Percentiles rank a stretch among this genome's conserved stretches.
Evolutionary conservation across 2,888 invertebrate species (phyloP).

Genomic region (Ditula angustiorana): DNA sequence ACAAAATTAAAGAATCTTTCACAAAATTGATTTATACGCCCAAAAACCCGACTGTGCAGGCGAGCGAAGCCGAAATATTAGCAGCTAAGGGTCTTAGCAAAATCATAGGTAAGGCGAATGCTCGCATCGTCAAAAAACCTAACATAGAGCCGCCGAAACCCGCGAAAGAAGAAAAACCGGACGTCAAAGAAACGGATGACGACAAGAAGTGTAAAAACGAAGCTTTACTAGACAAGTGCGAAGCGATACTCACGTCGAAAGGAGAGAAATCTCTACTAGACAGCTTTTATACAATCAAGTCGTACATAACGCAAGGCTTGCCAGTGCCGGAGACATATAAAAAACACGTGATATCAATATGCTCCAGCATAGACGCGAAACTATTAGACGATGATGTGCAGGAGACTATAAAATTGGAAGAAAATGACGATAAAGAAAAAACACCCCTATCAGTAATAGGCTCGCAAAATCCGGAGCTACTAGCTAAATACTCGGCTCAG

Average conservation of each 20-base stretch:
- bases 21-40: constrained; percentile 55
- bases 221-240: constrained; percentile 70
- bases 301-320: constrained; percentile 71
- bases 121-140: constrained; percentile 55
- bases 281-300: constrained; percentile 75
- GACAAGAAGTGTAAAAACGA: constrained; percentile 63
- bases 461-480: constrained; percentile 64
- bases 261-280: constrained; percentile 73
- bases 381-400: constrained; percentile 69
- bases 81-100: constrained; percentile 79
- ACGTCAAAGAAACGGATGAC: constrained; percentile 46
- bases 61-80: constrained; percentile 76
- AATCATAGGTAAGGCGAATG: constrained; percentile 72
- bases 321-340: constrained; percentile 75
- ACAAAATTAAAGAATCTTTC: constrained; percentile 65
- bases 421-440: constrained; percentile 50
- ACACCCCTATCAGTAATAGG: constrained; percentile 54
- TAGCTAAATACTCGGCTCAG: constrained; percentile 76
- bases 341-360: constrained; percentile 75
- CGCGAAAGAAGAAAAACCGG: constrained; percentile 52
- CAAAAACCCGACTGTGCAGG: constrained; percentile 51
- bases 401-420: constrained; percentile 54
- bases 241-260: constrained; percentile 70
- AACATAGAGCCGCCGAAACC: constrained; percentile 45
- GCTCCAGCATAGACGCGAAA: constrained; percentile 72